phyloP scores from a whole-genome alignment of 2,888 invertebrate genomes.

The Apeira syringaria region DNA sequence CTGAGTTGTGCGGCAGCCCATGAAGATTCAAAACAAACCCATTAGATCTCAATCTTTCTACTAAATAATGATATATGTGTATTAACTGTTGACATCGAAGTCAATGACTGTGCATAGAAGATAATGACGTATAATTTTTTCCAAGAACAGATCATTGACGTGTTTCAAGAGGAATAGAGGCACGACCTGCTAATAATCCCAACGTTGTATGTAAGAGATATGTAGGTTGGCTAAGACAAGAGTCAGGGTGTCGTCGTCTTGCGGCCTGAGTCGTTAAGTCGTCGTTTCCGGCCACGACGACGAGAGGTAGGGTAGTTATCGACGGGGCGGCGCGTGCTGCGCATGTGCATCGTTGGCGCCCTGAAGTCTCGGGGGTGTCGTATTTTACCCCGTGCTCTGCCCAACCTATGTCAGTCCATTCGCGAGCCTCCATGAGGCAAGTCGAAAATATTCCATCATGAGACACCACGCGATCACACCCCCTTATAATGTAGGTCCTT shows the following conservation, averaged over 20 bases:
- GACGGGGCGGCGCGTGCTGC: conserved; percentile 66
- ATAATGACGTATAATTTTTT: no score
- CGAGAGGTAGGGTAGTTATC: conserved; percentile 74
- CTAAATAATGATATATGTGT: no score
- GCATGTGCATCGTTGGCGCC: conserved; percentile 77
- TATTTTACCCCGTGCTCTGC: conserved; percentile 66
- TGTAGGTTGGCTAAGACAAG: conserved; percentile 42
- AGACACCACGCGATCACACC: conserved; percentile 13
- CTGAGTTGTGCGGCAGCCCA: no score
- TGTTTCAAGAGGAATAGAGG: conserved; percentile 5
- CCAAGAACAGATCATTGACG: background rate
- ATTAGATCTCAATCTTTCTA: no score
- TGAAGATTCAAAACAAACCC: no score
- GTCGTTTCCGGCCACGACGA: conserved; percentile 75
- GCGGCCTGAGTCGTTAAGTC: conserved; percentile 74
- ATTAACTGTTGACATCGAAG: no score
- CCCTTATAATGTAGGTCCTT: conserved; percentile 50
- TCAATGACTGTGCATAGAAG: no score
- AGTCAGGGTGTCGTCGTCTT: conserved; percentile 64
- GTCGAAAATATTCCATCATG: conserved; percentile 43
- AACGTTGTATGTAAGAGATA: conserved; percentile 30
- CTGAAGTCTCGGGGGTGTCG: conserved; percentile 70
- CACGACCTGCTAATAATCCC: conserved; percentile 14
- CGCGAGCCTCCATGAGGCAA: conserved; percentile 52
- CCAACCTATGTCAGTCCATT: conserved; percentile 63